phyloP scores from a whole-genome alignment of 2,113 vertebrate species.

The Silurus asotus region DNA sequence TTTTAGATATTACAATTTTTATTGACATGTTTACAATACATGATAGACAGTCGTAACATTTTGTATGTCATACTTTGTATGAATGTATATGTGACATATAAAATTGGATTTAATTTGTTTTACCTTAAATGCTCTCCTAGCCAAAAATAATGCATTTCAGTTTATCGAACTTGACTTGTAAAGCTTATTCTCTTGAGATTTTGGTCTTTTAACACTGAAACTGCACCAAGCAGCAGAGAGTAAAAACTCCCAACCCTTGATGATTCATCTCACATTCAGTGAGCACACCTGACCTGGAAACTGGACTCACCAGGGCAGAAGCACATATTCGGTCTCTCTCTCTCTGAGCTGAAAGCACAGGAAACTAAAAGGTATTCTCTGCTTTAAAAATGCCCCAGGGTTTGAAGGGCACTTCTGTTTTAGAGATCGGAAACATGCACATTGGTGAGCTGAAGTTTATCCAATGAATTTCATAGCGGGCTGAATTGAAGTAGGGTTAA shows the following conservation, averaged over 20 bases:
- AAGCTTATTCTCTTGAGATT: not conserved
- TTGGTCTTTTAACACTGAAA: not conserved
- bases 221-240: not conserved
- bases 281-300: constrained; percentile 41
- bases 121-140: not conserved
- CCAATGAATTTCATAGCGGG: not conserved
- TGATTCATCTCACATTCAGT: constrained; percentile 20
- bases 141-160: not conserved
- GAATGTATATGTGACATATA: too few relatives aligned
- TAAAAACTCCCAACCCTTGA: not conserved
- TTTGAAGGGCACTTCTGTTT: constrained; percentile 11
- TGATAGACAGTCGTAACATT: too few relatives aligned
- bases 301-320: constrained; percentile 13
- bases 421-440: not conserved
- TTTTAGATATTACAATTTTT: too few relatives aligned
- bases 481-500: not conserved
- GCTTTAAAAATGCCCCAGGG: not conserved
- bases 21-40: too few relatives aligned
- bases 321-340: not conserved
- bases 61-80: too few relatives aligned
- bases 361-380: constrained; percentile 23
- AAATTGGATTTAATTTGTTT: not conserved
- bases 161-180: not conserved
- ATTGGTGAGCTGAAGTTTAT: not conserved
- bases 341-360: not conserved